These are phyloP conservation scores for Myopa testacea DNA, from an alignment of 2,888 invertebrate species.

Conservation along the genomic window DNA sequence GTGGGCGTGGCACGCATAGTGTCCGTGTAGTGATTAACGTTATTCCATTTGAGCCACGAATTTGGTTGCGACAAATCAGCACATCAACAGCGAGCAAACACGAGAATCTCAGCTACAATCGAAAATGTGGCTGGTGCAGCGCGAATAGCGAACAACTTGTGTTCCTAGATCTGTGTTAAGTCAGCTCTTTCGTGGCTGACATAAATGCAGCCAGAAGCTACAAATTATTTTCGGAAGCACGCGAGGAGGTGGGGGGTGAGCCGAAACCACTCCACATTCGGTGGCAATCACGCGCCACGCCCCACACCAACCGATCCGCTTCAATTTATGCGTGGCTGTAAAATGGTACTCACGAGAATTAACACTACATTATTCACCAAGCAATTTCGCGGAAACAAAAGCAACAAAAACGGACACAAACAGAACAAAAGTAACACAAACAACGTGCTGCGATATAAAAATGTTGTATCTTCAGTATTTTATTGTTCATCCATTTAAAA, in stretches of 20 bases:
- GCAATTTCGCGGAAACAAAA: slow-evolving; percentile 52
- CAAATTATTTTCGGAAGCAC: too few relatives aligned
- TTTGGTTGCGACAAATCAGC: too few relatives aligned
- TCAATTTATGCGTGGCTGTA: not conserved
- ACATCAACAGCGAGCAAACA: too few relatives aligned
- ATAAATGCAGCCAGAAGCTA: too few relatives aligned
- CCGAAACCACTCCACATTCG: not conserved
- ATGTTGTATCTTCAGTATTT: slow-evolving; percentile 27
- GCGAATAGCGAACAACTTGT: too few relatives aligned
- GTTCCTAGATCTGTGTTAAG: too few relatives aligned
- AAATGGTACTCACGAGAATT: slow-evolving; percentile 62
- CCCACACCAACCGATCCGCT: not conserved
- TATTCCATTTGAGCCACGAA: too few relatives aligned
- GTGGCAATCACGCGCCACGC: not conserved
- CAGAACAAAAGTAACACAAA: not conserved
- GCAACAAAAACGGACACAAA: slow-evolving; percentile 3
- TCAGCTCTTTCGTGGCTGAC: too few relatives aligned
- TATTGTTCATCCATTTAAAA: slow-evolving; percentile 36
- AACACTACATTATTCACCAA: slow-evolving; percentile 64
- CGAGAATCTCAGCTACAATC: too few relatives aligned
- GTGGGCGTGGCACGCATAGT: too few relatives aligned
- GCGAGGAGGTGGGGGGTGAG: not conserved
- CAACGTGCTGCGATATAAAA: not conserved
- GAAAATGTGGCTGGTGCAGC: too few relatives aligned
- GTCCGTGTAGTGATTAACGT: too few relatives aligned